Evolutionary conservation across 2,888 invertebrate genomes (phyloP).

Genomic region (Patella pellucida): DNA sequence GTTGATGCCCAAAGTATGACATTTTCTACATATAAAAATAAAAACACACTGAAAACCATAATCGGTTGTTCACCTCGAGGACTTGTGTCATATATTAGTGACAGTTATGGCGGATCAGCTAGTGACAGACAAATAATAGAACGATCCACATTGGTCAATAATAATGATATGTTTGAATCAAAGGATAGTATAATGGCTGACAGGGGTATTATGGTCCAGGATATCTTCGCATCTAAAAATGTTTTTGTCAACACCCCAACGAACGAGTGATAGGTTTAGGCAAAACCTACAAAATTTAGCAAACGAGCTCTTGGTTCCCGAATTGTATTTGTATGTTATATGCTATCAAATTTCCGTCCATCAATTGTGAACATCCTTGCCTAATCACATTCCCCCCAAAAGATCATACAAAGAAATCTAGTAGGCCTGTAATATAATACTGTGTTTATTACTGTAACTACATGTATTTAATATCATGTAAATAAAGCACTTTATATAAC

Average conservation of each 20-base stretch:
- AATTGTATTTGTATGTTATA: too few relatives aligned
- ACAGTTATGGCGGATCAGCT: slow-evolving; percentile 34
- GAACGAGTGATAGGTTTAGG: too few relatives aligned
- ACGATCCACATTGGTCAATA: slow-evolving; percentile 26
- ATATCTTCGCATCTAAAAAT: slow-evolving; percentile 38
- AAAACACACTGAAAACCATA: slow-evolving; percentile 42
- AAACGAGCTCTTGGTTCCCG: too few relatives aligned
- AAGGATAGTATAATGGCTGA: slow-evolving; percentile 40
- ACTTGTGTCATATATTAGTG: slow-evolving; percentile 31
- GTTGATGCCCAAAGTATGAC: slow-evolving; percentile 36
- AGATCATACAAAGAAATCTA: too few relatives aligned
- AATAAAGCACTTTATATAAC: too few relatives aligned
- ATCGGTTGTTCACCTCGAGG: slow-evolving; percentile 36
- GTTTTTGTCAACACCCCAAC: slow-evolving; percentile 38
- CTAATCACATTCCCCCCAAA: too few relatives aligned
- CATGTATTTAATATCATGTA: too few relatives aligned
- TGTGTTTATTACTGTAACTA: too few relatives aligned
- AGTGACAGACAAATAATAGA: slow-evolving; percentile 40
- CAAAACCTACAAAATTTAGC: too few relatives aligned
- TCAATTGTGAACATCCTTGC: too few relatives aligned
- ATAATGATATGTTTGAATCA: slow-evolving; percentile 22
- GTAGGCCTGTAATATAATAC: too few relatives aligned
- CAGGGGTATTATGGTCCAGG: slow-evolving; percentile 45
- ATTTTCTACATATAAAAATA: slow-evolving; percentile 43
- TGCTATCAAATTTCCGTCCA: too few relatives aligned